Percentiles rank a stretch among this genome's conserved stretches.
Evolutionary conservation across 2,797 vertebrate genomes (phyloP).

Genomic region (Austrolebias charrua): DNA sequence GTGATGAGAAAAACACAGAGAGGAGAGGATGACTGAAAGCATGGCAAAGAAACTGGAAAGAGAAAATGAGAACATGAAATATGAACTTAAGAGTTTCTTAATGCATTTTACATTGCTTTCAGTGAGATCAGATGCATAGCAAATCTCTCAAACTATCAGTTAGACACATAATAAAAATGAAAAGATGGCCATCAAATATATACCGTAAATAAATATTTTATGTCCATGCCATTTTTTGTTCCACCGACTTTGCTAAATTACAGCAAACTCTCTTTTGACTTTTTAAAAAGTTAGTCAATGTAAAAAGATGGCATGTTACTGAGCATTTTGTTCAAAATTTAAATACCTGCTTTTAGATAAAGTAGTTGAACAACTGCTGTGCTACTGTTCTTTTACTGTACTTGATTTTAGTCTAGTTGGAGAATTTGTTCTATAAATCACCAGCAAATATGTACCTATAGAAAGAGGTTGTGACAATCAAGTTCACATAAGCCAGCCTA

Average conservation of each 20-base stretch:
- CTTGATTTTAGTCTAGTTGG: background rate
- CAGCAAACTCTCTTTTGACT: background rate
- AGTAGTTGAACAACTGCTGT: background rate
- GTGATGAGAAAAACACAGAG: constrained; percentile 5
- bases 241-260: background rate
- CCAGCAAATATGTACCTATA: constrained; percentile 1
- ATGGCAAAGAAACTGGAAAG: background rate
- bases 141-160: background rate
- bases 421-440: background rate
- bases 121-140: constrained; percentile 22
- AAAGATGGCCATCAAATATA: background rate
- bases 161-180: background rate
- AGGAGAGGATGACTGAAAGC: constrained; percentile 6
- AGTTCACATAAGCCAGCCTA: no score
- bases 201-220: no score
- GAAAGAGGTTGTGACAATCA: background rate
- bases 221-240: background rate
- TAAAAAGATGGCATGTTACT: background rate
- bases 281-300: background rate
- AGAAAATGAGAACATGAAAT: constrained; percentile 3
- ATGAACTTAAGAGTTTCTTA: constrained; percentile 11
- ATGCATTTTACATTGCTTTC: constrained; percentile 27
- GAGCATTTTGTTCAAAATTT: background rate
- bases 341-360: background rate
- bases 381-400: background rate